Conservation (phyloP, 2,113 vertebrate species). For the Lathamus discolor region DNA sequence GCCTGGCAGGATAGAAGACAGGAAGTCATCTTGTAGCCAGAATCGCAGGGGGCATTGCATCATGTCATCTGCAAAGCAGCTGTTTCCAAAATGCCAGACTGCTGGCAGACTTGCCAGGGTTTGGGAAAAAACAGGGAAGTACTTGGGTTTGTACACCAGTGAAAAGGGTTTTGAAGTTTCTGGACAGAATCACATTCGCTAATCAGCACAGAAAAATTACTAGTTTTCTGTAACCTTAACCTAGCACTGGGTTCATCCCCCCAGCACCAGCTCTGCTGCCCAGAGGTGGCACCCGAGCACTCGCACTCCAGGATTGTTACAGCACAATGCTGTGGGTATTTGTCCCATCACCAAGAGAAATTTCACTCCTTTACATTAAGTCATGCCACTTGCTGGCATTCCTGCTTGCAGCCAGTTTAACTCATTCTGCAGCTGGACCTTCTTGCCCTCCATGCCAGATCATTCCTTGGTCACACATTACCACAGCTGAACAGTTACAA, state of each 20-base stretch:
- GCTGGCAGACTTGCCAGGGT: neutral
- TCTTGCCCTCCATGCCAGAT: neutral
- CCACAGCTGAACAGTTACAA: neutral
- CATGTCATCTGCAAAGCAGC: neutral
- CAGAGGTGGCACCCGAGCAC: neutral
- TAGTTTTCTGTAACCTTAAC: neutral
- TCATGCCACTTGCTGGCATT: neutral
- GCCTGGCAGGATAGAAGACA: neutral
- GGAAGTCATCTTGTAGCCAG: neutral
- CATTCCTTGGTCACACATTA: neutral
- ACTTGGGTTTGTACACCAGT: neutral
- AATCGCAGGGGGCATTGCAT: neutral
- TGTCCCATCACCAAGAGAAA: neutral
- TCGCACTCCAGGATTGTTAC: neutral
- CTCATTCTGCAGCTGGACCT: neutral
- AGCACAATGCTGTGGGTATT: neutral
- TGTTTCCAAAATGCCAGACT: neutral
- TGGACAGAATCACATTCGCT: neutral
- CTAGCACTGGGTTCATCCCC: neutral
- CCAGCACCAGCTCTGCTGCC: neutral
- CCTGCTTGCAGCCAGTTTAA: neutral
- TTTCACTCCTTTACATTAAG: neutral
- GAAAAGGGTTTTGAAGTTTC: neutral
- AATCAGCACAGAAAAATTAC: neutral
- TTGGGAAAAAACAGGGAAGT: neutral